A percentile compares a stretch with the other conserved stretches of the same genome.
Evolutionary conservation across 2,113 vertebrate species (phyloP).

Genomic region (Thinocorus orbignyianus): DNA sequence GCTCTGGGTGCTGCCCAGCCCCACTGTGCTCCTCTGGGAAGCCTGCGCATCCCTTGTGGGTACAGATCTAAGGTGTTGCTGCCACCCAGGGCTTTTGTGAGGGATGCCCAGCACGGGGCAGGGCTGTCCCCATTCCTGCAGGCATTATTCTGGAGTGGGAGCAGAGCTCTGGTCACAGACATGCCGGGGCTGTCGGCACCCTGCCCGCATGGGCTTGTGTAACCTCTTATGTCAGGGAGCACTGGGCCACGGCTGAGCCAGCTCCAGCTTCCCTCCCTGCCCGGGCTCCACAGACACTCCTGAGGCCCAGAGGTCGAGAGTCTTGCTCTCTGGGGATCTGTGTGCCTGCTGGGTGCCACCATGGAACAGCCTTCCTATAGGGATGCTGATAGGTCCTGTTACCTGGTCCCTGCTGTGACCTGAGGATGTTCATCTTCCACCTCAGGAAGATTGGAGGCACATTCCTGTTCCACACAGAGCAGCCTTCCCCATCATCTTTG

Average conservation of each 20-base stretch:
- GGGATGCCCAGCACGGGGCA: neutral
- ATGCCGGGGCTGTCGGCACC: rapidly evolving
- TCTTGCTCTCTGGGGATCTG: neutral
- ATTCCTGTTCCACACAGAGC: rapidly evolving
- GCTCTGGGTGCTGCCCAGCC: neutral
- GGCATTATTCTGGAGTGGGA: neutral
- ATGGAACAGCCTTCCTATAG: rapidly evolving
- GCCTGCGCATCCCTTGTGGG: neutral
- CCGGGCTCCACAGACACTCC: rapidly evolving
- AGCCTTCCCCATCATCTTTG: neutral
- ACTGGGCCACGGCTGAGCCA: neutral
- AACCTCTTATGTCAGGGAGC: neutral
- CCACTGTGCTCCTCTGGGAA: rapidly evolving
- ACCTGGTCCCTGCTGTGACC: rapidly evolving
- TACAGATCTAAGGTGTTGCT: rapidly evolving
- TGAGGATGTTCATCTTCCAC: neutral
- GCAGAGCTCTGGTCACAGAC: neutral
- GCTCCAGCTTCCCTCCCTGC: neutral
- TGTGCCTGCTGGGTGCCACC: neutral
- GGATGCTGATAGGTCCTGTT: neutral
- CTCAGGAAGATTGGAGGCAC: too few relatives aligned
- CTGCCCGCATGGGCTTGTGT: neutral
- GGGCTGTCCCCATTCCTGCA: neutral
- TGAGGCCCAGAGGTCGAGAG: rapidly evolving
- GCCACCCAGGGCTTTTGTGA: neutral